phyloP scores from a whole-genome alignment of 1,140 invertebrate species.

The Theocolax elegans region DNA sequence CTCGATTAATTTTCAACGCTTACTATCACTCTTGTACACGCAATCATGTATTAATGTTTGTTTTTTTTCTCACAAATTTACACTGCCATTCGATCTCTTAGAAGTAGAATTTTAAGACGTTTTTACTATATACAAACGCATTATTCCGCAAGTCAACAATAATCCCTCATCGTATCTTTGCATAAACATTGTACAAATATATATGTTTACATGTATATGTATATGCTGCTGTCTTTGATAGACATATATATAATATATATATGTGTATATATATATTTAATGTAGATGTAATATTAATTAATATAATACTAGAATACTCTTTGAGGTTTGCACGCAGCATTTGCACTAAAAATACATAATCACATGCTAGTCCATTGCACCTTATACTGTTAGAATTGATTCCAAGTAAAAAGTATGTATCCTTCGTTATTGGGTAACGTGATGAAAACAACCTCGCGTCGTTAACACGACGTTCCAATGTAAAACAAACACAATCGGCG shows the following conservation, averaged over 20 bases:
- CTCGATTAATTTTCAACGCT: too few relatives aligned
- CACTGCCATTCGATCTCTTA: background rate
- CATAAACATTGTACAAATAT: constrained; percentile 35
- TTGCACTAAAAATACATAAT: constrained; percentile 65
- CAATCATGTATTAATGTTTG: too few relatives aligned
- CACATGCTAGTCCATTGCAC: constrained; percentile 62
- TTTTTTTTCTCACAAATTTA: constrained; percentile 4
- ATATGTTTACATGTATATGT: constrained; percentile 43
- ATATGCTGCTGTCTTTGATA: too few relatives aligned
- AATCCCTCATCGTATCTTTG: background rate
- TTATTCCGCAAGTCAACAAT: background rate
- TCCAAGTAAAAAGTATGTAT: background rate
- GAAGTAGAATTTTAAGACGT: background rate
- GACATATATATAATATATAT: too few relatives aligned
- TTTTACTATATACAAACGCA: background rate
- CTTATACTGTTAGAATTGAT: constrained; percentile 34
- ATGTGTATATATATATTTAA: constrained; percentile 52
- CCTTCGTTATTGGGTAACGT: background rate
- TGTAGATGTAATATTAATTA: constrained; percentile 58
- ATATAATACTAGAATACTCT: constrained; percentile 63
- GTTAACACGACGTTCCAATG: too few relatives aligned
- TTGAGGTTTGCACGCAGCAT: constrained; percentile 58
- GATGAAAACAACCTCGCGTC: background rate
- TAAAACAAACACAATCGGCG: too few relatives aligned
- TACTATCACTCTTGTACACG: too few relatives aligned